A percentile compares a stretch with the other conserved stretches of the same genome.
Evolutionary conservation across 1,140 invertebrate species (phyloP).

Genomic region (Diorhabda carinulata): DNA sequence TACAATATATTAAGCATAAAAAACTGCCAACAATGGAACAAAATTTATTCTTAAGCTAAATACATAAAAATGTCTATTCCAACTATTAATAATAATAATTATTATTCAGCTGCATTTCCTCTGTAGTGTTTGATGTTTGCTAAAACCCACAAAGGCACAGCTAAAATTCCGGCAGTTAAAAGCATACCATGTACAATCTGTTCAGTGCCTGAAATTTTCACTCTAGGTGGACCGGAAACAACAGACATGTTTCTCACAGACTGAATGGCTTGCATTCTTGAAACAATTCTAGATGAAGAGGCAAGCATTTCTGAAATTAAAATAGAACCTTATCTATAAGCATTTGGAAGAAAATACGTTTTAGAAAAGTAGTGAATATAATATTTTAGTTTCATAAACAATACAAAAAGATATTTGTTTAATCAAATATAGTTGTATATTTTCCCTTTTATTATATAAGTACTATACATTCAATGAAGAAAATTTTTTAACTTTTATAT

Average conservation of each 20-base stretch:
- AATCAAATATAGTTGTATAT: too few species aligned
- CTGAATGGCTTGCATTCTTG: conserved; percentile 19
- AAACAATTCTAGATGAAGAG: conserved; percentile 20
- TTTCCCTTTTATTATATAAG: too few species aligned
- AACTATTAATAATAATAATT: neutral
- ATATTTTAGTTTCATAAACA: too few species aligned
- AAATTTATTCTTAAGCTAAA: conserved; percentile 6
- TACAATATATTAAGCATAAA: too few species aligned
- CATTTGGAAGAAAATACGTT: too few species aligned
- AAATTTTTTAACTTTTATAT: too few species aligned
- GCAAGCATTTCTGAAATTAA: conserved; percentile 22
- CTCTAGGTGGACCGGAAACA: conserved; percentile 32
- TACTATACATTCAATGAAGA: too few species aligned
- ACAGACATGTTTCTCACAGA: conserved; percentile 27
- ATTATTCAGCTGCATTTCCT: neutral
- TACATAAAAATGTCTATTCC: conserved; percentile 4
- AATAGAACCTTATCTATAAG: too few species aligned
- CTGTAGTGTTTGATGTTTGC: conserved; percentile 36
- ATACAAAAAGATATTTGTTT: too few species aligned
- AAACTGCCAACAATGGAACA: too few species aligned
- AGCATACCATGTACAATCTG: conserved; percentile 31
- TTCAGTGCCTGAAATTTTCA: conserved; percentile 33
- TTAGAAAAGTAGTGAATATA: too few species aligned
- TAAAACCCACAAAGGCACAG: conserved; percentile 34
- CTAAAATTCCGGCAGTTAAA: conserved; percentile 24